Percentiles rank a stretch among this genome's conserved stretches.
phyloP scores from a whole-genome alignment of 2,113 vertebrate species.

The Arvicanthis niloticus region DNA sequence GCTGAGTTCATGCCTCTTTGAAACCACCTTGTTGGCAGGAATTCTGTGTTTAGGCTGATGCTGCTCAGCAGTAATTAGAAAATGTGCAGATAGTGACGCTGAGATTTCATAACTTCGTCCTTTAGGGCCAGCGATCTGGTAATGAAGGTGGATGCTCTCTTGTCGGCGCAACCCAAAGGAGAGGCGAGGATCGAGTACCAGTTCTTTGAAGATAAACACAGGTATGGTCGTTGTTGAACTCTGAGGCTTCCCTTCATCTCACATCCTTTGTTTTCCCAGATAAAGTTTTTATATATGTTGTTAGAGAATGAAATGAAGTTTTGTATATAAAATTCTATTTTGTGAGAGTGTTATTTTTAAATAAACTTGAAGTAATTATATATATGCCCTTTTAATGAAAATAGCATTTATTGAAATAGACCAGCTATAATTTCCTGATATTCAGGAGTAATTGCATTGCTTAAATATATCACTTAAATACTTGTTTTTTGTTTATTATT shows the following conservation, averaged over 20 bases:
- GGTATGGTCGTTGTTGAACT: slow-evolving; percentile 86
- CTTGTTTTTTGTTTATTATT: not conserved
- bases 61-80: not conserved
- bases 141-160: slow-evolving; percentile 97
- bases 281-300: not conserved
- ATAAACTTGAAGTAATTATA: slow-evolving; percentile 29
- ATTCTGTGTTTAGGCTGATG: not conserved
- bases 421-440: slow-evolving; percentile 9
- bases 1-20: not conserved
- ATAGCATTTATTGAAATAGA: slow-evolving; percentile 13
- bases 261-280: not conserved
- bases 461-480: not conserved
- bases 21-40: not conserved
- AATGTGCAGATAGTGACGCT: slow-evolving; percentile 24
- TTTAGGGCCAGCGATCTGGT: slow-evolving; percentile 96
- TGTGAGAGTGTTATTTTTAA: slow-evolving; percentile 48
- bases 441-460: slow-evolving; percentile 2
- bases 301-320: not conserved
- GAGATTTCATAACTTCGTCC: slow-evolving; percentile 29
- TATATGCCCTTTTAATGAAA: slow-evolving; percentile 36
- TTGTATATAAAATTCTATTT: not conserved
- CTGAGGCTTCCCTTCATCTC: not conserved
- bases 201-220: slow-evolving; percentile 94
- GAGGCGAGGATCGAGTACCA: slow-evolving; percentile 94
- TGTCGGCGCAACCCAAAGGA: slow-evolving; percentile 97